Evolutionary conservation across 2,888 invertebrate genomes (phyloP), one percentile per base, ranked within the genome.

Genomic region (Teleogryllus oceanicus): DNA sequence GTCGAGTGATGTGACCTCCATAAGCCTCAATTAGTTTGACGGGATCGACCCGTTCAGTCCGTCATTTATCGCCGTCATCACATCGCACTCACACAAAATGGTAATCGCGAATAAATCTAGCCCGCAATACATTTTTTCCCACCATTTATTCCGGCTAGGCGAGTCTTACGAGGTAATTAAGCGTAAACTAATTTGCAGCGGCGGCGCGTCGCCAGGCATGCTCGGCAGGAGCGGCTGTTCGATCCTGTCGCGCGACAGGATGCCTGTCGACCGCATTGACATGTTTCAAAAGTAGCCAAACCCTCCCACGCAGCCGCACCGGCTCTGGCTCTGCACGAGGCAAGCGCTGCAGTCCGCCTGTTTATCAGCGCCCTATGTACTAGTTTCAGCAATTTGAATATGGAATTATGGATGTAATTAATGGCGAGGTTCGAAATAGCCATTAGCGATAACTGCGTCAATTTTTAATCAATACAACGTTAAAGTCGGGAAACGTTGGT

Each of bases 401-500:
- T 62, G 62, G 62, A 62, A 62, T 62, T 62, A 62, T 62, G 62
- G 62, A 62, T 62, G 13, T 62, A 62, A 62, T 62, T 62, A 62
- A 62, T 62, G 62, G 62, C 13, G 13, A n/a, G 62, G 13, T 62
- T 62, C 62, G 62, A 62, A 62, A 62, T 62, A 16, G 62, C 62
- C 13, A 62, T 62, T 62, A 62, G 62, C 62, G 62, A 62, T 62
- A 62, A 62, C 62, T 62, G 13, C 62, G 62, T 62, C 62, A 62
- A 62, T 62, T 62, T 62, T 62, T 62, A 62, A 62, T 62, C 62
- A 13, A 62, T 62, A 62, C 16, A 62, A 62, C 62, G 62, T 62
- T 62, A 62, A 62, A 62, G 13, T 62, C 62, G 62, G 62, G 11
- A 62, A 62, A 62, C 62, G 62, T 62, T 37, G 37, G 37, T 37